Conservation (phyloP, 2,113 vertebrate species). For the Heloderma charlesbogerti region DNA sequence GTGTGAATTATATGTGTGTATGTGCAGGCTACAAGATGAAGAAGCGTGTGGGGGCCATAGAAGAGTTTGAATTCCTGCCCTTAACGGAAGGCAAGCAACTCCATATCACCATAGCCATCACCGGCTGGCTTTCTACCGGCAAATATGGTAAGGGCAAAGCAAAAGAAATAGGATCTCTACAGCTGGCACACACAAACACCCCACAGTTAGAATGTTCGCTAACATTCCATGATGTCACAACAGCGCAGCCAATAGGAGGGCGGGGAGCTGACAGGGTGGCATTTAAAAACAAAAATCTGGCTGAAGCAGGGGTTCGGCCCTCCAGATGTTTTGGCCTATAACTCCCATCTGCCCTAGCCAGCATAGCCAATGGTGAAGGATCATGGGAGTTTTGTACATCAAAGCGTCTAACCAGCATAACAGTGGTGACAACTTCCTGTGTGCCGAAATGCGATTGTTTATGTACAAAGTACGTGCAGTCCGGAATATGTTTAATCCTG, state of each 20-base stretch:
- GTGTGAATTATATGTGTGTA: background rate
- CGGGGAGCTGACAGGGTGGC: background rate
- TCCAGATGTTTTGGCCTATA: too few relatives aligned
- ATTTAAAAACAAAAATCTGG: too few relatives aligned
- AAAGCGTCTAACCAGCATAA: background rate
- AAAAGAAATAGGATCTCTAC: too few relatives aligned
- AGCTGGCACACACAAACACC: too few relatives aligned
- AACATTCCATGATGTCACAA: background rate
- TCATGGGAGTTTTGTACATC: too few relatives aligned
- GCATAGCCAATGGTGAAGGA: too few relatives aligned
- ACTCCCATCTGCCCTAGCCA: too few relatives aligned
- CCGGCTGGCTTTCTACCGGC: conserved; percentile 93
- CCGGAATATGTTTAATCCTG: background rate
- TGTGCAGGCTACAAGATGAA: conserved; percentile 97
- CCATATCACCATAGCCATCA: conserved; percentile 91
- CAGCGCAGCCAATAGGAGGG: background rate
- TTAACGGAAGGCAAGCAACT: conserved; percentile 90
- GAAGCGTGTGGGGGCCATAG: conserved; percentile 94
- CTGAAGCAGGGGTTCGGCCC: too few relatives aligned
- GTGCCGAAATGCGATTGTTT: background rate
- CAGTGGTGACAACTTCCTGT: background rate
- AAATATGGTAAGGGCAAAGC: conserved; percentile 88
- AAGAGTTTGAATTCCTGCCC: conserved; percentile 96
- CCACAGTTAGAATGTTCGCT: background rate
- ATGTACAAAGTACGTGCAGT: background rate